These are phyloP conservation scores for Drosophila kanekoi DNA, from an alignment of 2,888 invertebrate species.

Conservation along the genomic window DNA sequence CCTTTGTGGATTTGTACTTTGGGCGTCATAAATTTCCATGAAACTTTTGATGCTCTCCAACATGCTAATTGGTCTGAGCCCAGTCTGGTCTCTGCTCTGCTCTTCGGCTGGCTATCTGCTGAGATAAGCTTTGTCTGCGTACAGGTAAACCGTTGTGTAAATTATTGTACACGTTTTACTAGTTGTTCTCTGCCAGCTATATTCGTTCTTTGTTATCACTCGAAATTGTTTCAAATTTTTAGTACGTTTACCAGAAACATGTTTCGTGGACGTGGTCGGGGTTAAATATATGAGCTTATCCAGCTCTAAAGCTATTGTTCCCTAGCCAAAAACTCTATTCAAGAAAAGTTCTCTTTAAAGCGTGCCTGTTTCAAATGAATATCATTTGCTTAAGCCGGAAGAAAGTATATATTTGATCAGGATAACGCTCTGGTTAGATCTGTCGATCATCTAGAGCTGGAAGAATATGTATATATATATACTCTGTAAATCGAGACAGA, in stretches of 20 bases:
- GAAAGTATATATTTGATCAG: too few species aligned
- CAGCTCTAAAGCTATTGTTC: neutral
- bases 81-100: neutral
- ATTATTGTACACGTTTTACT: constrained; percentile 46
- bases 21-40: constrained; percentile 72
- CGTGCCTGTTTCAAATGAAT: too few species aligned
- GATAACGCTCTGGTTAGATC: too few species aligned
- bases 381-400: too few species aligned
- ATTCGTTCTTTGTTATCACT: constrained; percentile 48
- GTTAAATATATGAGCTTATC: too few species aligned
- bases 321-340: too few species aligned
- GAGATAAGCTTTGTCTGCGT: constrained; percentile 38
- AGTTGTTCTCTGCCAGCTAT: constrained; percentile 25
- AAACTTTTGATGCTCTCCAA: constrained; percentile 63
- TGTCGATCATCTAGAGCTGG: too few species aligned
- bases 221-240: constrained; percentile 26
- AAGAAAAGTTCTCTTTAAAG: too few species aligned
- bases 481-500: too few species aligned
- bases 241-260: constrained; percentile 18
- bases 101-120: constrained; percentile 38
- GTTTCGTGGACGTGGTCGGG: constrained; percentile 1
- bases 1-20: constrained; percentile 56
- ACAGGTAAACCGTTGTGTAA: constrained; percentile 44
- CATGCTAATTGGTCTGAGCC: constrained; percentile 56
- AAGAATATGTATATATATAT: too few species aligned